Evolutionary conservation across 2,888 invertebrate species (phyloP), one percentile per base, ranked within the genome.

Genomic region (Pristionchus maxplancki): DNA sequence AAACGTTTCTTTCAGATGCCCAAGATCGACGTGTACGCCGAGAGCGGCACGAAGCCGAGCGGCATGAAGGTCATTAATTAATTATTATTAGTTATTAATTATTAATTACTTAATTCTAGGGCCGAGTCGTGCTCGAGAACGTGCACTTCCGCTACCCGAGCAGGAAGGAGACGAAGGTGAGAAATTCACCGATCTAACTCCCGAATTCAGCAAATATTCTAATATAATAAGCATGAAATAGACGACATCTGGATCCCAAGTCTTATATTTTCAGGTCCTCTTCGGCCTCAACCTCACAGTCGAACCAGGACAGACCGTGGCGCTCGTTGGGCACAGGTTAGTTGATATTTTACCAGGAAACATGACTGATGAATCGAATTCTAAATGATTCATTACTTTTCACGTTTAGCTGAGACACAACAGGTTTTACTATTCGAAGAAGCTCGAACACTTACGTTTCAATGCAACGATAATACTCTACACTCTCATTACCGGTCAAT

Each of bases 131-230:
- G 13, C 92, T 93, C 84, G 90, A 92, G 82, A 91, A 93, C 82
- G 93, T 93, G n/a, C 91, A 92, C 78, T 93, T 93, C 89, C 89
- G 93, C 0, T 93, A 93, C 84, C 93, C 93, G 11, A 92, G 91
- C 0, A 87, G 92, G 82, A 89, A 89, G 87, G 90, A 92, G 34
- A 87, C 86, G 0, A 87, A 87, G 71, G 67, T 87, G 24, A 34
- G 1, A 15, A 58, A 17, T 48, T 44, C 50, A 17, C 15, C 31
- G 8, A 28, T 28, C 8, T 28, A 34, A 28, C 11, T n/a, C 6
- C 17, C 17, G 31, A 67, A 71, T 9, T 15, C 9, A 34, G 31
- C 71, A 28, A 28, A 31, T n/a, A 28, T 71, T n/a, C 34, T 28
- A n/a, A n/a, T n/a, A n/a, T n/a, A n/a, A n/a, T n/a, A n/a, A n/a